A percentile compares a stretch with the other conserved stretches of the same genome.
Conservation (phyloP, 2,113 vertebrate genomes). For the Pipa parva region DNA sequence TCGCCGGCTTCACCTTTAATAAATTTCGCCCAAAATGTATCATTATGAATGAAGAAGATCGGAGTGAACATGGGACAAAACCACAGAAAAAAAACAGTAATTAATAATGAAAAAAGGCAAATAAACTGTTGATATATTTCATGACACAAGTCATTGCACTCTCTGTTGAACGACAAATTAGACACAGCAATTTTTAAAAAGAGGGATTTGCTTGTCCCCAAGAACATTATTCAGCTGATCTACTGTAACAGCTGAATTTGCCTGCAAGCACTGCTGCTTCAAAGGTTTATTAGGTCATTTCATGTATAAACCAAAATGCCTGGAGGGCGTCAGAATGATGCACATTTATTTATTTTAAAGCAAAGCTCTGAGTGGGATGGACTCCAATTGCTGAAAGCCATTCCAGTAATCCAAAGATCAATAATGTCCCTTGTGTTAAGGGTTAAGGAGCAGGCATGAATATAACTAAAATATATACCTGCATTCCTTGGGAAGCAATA, state of each 20-base stretch:
- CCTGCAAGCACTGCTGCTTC: conserved; percentile 12
- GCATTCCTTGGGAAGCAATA: neutral
- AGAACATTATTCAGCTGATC: conserved; percentile 31
- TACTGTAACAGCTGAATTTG: conserved; percentile 15
- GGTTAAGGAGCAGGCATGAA: conserved; percentile 27
- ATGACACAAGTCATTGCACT: neutral
- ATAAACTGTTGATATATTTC: no score
- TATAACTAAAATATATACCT: conserved; percentile 23
- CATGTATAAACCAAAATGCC: conserved; percentile 29
- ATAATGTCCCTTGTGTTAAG: conserved; percentile 32
- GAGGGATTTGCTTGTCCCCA: conserved; percentile 4
- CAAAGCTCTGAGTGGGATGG: conserved; percentile 27
- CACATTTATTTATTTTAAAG: conserved; percentile 37
- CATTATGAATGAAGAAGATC: neutral
- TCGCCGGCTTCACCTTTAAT: no score
- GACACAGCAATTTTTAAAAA: conserved; percentile 18
- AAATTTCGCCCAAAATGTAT: neutral
- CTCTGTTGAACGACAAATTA: conserved; percentile 18
- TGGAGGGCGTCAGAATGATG: conserved; percentile 27
- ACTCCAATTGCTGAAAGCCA: conserved; percentile 39
- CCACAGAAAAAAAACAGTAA: neutral
- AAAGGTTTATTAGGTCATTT: conserved; percentile 31
- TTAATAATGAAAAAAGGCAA: conserved; percentile 4
- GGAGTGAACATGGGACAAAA: neutral
- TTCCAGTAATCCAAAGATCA: conserved; percentile 34